Conservation (phyloP, 2,888 invertebrate species). For the Tyria jacobaeae region DNA sequence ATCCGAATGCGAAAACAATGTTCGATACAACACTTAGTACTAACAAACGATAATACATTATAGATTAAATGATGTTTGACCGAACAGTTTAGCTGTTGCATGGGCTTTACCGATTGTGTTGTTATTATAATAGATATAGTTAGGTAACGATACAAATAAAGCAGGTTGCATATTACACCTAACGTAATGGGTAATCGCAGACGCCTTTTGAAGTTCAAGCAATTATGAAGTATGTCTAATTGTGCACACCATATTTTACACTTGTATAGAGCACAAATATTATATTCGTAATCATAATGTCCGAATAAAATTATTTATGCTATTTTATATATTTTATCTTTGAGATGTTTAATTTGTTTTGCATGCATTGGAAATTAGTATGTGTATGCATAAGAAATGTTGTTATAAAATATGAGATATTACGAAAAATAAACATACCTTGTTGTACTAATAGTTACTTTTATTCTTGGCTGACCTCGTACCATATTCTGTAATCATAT, state of each 20-base stretch:
- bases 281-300: conserved; percentile 49
- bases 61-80: conserved; percentile 25
- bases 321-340: conserved; percentile 49
- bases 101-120: conserved; percentile 29
- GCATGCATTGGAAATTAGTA: conserved; percentile 64
- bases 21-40: conserved; percentile 29
- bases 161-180: conserved; percentile 31
- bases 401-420: conserved; percentile 68
- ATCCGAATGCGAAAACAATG: conserved; percentile 29
- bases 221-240: conserved; percentile 44
- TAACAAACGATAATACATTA: conserved; percentile 34
- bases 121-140: conserved; percentile 12
- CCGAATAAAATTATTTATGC: conserved; percentile 50
- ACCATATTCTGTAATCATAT: not conserved
- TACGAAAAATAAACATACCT: conserved; percentile 70
- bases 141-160: conserved; percentile 23
- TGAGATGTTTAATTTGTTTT: conserved; percentile 59
- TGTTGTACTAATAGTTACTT: conserved; percentile 50
- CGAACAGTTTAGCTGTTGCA: conserved; percentile 20
- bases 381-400: conserved; percentile 67
- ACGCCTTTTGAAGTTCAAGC: conserved; percentile 41
- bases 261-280: conserved; percentile 58
- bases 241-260: conserved; percentile 47
- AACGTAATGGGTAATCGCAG: conserved; percentile 26
- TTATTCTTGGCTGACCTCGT: conserved; percentile 23